These are phyloP conservation scores for Seriola quinqueradiata DNA, from an alignment of 2,113 vertebrate genomes.

Conservation along the genomic window DNA sequence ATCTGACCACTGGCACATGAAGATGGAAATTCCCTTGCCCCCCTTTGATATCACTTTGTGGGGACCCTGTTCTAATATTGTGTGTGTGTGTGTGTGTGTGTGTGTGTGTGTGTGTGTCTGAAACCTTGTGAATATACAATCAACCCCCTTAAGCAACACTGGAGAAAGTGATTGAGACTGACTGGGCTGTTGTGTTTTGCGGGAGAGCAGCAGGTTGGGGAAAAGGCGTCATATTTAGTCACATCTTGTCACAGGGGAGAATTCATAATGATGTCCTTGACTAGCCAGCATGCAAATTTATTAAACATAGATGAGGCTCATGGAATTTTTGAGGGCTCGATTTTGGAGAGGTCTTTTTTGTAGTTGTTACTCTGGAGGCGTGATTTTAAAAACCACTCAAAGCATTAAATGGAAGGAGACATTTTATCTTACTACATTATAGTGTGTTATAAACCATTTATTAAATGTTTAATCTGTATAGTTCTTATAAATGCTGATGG, in stretches of 20 bases:
- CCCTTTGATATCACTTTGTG: slow-evolving; percentile 9
- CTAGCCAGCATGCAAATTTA: slow-evolving; percentile 52
- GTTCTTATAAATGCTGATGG: background rate
- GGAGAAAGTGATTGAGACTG: slow-evolving; percentile 31
- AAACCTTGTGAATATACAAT: slow-evolving; percentile 34
- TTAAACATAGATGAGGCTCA: slow-evolving; percentile 48
- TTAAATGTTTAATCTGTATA: too few relatives aligned
- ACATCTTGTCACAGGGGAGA: slow-evolving; percentile 33
- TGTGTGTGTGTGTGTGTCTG: too few relatives aligned
- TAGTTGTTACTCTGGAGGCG: background rate
- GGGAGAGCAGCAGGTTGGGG: slow-evolving; percentile 45
- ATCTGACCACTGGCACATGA: background rate
- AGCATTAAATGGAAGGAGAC: background rate
- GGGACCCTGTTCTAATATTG: background rate
- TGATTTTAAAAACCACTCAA: background rate
- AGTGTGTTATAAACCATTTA: background rate
- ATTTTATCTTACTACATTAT: slow-evolving; percentile 4
- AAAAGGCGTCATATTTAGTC: slow-evolving; percentile 54
- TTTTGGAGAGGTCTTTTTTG: background rate
- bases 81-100: background rate
- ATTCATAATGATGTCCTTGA: slow-evolving; percentile 55
- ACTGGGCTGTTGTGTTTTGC: slow-evolving; percentile 15
- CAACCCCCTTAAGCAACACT: background rate
- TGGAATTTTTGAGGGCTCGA: slow-evolving; percentile 10
- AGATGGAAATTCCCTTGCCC: background rate